A percentile compares a stretch with the other conserved stretches of the same genome.
phyloP scores from a whole-genome alignment of 2,888 invertebrate genomes.

The Drosophila barbarae region DNA sequence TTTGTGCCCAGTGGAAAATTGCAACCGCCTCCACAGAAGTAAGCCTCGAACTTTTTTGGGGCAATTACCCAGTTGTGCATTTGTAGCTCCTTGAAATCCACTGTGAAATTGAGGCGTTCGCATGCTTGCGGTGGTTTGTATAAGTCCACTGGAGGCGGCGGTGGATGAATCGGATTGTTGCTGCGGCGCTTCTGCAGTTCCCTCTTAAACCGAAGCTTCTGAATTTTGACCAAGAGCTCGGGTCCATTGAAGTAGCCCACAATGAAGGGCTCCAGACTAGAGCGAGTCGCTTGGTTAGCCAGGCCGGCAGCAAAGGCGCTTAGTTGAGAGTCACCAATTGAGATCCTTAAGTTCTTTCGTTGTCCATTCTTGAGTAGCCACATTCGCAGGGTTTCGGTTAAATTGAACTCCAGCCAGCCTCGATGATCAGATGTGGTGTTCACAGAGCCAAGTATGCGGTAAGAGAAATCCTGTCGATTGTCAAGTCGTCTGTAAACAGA shows the following conservation, averaged over 20 bases:
- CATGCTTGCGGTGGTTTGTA: constrained; percentile 83
- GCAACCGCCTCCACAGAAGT: constrained; percentile 95
- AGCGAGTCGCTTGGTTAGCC: constrained; percentile 77
- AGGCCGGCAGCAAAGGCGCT: constrained; percentile 87
- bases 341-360: constrained; percentile 65
- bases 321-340: constrained; percentile 80
- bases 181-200: constrained; percentile 80
- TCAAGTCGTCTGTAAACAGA: constrained; percentile 64
- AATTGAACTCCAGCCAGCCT: constrained; percentile 93
- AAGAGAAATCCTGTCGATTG: constrained; percentile 74
- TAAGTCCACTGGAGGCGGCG: constrained; percentile 39
- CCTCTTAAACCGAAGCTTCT: constrained; percentile 75
- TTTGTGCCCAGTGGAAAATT: constrained; percentile 94
- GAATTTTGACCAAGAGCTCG: constrained; percentile 83
- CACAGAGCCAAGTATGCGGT: constrained; percentile 86
- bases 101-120: constrained; percentile 92
- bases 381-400: constrained; percentile 86
- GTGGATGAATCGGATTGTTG: constrained; percentile 8
- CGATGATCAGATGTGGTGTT: constrained; percentile 86
- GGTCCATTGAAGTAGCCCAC: constrained; percentile 91
- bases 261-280: constrained; percentile 92
- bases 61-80: constrained; percentile 98
- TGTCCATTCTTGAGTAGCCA: constrained; percentile 83
- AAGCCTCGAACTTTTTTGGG: constrained; percentile 95
- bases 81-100: constrained; percentile 92